Percentiles rank a stretch among this genome's conserved stretches.
These are phyloP conservation scores for Acropternis orthonyx DNA, from an alignment of 2,797 vertebrate species.

Conservation along the genomic window DNA sequence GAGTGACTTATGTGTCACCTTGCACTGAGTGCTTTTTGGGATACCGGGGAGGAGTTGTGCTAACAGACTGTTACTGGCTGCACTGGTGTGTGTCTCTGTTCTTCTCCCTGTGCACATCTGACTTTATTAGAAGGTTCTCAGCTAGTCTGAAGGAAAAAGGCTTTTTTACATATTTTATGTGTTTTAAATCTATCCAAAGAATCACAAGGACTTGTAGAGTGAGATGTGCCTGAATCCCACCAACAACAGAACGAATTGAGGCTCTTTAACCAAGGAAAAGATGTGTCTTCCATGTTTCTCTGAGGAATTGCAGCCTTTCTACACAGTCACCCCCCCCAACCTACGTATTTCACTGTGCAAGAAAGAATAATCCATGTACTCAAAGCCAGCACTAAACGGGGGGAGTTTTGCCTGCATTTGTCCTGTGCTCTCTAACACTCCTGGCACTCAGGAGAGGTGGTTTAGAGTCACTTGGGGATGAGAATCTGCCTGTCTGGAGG, in stretches of 20 bases:
- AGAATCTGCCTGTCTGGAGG: background rate
- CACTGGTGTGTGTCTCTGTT: fast-evolving
- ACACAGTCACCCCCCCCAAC: background rate
- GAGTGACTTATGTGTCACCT: background rate
- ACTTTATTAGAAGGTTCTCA: background rate
- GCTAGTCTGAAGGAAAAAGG: background rate
- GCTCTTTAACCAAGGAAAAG: background rate
- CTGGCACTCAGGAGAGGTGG: background rate
- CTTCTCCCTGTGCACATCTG: background rate
- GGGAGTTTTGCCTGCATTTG: background rate
- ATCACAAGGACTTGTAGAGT: background rate
- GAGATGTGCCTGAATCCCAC: background rate
- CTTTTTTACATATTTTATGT: background rate
- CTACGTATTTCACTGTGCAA: background rate
- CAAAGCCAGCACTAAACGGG: background rate
- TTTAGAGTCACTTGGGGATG: background rate
- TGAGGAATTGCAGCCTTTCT: background rate
- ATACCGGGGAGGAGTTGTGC: background rate
- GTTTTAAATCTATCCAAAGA: background rate
- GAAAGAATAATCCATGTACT: background rate
- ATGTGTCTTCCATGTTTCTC: background rate
- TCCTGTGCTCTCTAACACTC: background rate
- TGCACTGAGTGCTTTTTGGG: background rate
- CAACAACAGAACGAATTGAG: background rate
- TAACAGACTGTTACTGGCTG: background rate